These are phyloP conservation scores for Mesorhabditis spiculigera DNA, from an alignment of 2,888 invertebrate species.

Conservation along the genomic window DNA sequence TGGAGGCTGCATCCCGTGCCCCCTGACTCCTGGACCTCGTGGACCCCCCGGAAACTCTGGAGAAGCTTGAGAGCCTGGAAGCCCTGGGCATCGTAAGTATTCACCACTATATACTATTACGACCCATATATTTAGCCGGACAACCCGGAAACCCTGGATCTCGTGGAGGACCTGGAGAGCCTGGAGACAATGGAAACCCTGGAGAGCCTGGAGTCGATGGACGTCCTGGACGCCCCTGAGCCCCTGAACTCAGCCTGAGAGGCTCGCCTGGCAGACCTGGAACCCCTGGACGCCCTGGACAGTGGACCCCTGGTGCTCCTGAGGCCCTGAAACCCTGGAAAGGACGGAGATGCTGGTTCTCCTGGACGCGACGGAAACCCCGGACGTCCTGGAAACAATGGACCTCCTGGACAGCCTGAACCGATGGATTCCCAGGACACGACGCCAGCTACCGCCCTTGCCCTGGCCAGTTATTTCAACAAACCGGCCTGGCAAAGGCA, in stretches of 20 bases:
- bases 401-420: conserved; percentile 26
- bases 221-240: conserved; percentile 24
- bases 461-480: conserved; percentile 21
- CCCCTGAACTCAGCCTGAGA: conserved; percentile 14
- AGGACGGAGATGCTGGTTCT: conserved; percentile 37
- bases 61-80: conserved; percentile 22
- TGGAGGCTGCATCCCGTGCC: conserved; percentile 3
- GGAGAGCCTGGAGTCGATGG: conserved; percentile 29
- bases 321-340: conserved; percentile 37
- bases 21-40: not conserved
- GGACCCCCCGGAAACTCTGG: conserved; percentile 3
- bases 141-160: not conserved
- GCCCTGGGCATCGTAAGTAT: not conserved
- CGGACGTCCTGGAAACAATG: conserved; percentile 30
- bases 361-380: conserved; percentile 32
- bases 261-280: conserved; percentile 23
- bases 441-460: conserved; percentile 34
- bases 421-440: conserved; percentile 24
- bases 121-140: not conserved
- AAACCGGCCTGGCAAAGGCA: not conserved
- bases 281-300: conserved; percentile 28
- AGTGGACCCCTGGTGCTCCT: conserved; percentile 23
- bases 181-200: conserved; percentile 9
- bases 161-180: conserved; percentile 5
- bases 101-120: not conserved